Evolutionary conservation across 1,140 invertebrate genomes (phyloP).

Genomic region (Drosophila micromelanica): DNA sequence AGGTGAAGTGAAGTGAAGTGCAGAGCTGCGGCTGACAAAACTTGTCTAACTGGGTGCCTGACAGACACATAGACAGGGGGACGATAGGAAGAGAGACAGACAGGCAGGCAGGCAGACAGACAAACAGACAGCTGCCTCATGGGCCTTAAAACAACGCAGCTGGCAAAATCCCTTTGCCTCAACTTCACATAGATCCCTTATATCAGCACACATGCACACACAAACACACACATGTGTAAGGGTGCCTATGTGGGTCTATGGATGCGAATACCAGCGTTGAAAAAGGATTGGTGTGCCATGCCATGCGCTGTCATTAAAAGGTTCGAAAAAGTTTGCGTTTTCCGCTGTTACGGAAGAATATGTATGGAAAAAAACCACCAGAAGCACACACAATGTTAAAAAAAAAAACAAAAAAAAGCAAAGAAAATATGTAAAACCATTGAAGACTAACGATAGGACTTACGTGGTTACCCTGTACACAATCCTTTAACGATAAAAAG

Average conservation of each 20-base stretch:
- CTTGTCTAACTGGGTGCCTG: constrained; percentile 56
- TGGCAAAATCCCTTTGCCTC: constrained; percentile 3
- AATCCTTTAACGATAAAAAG: neutral
- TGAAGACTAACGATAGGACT: too few relatives aligned
- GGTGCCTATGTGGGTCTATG: neutral
- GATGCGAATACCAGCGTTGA: neutral
- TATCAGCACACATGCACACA: neutral
- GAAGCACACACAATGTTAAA: constrained; percentile 5
- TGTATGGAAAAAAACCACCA: constrained; percentile 12
- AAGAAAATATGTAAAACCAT: neutral
- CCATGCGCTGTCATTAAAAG: constrained; percentile 50
- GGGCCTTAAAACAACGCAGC: constrained; percentile 17
- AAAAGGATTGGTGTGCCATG: neutral
- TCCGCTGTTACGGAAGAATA: constrained; percentile 16
- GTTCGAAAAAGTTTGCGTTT: constrained; percentile 47
- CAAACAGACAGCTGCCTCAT: constrained; percentile 8
- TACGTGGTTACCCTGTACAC: too few relatives aligned
- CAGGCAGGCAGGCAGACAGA: neutral
- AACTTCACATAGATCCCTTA: neutral
- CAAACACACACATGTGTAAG: neutral
- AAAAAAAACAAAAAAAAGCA: neutral
- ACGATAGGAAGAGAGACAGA: neutral
- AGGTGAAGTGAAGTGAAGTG: constrained; percentile 51
- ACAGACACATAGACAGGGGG: constrained; percentile 17
- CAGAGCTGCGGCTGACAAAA: constrained; percentile 42